Percentiles rank a stretch among this genome's conserved stretches.
These are phyloP conservation scores for Aphidius gifuensis DNA, from an alignment of 1,140 invertebrate genomes.

Conservation along the genomic window DNA sequence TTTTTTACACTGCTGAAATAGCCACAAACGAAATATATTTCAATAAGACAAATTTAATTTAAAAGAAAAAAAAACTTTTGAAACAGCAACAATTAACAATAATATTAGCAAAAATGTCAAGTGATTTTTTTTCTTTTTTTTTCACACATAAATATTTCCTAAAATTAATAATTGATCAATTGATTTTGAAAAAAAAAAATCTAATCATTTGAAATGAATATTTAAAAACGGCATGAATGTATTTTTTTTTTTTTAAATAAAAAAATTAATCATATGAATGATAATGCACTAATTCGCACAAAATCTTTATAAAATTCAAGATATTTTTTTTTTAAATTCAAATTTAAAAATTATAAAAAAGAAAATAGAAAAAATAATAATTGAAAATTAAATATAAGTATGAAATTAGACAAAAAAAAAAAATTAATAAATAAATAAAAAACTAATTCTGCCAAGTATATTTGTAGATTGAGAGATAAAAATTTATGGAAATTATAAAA, in stretches of 20 bases:
- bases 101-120: constrained; percentile 1
- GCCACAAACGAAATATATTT: constrained; percentile 1
- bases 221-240: too few relatives aligned
- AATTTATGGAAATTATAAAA: too few relatives aligned
- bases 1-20: constrained; percentile 9
- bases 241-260: too few relatives aligned
- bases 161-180: too few relatives aligned
- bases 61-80: too few relatives aligned
- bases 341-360: background rate
- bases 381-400: background rate
- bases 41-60: too few relatives aligned
- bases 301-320: constrained; percentile 9
- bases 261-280: too few relatives aligned
- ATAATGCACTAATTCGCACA: constrained; percentile 10
- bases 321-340: background rate
- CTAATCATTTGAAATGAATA: too few relatives aligned
- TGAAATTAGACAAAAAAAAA: background rate
- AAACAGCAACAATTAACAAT: background rate
- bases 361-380: background rate
- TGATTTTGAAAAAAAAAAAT: too few relatives aligned
- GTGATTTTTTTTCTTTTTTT: background rate
- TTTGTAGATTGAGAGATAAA: too few relatives aligned
- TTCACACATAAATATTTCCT: background rate
- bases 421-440: background rate
- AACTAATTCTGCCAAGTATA: too few relatives aligned